phyloP scores from a whole-genome alignment of 2,113 vertebrate genomes.

The Oncorhynchus masou region DNA sequence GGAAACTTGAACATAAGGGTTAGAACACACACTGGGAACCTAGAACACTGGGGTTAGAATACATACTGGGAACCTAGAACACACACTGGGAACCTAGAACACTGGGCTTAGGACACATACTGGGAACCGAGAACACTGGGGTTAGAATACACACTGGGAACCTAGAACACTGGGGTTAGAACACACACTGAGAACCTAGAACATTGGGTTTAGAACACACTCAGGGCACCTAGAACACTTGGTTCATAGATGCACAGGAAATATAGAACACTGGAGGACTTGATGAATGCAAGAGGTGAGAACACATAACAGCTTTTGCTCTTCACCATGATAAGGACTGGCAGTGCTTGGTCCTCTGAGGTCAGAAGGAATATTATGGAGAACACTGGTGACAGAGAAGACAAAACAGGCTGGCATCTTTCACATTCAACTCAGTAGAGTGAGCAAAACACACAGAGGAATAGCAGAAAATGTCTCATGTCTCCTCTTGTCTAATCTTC shows the following conservation, averaged over 20 bases:
- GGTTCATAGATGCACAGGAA: background rate
- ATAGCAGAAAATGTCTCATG: too few species aligned
- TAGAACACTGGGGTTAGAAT: too few species aligned
- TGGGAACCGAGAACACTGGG: background rate
- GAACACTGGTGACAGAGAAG: too few species aligned
- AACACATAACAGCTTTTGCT: background rate
- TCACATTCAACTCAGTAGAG: too few species aligned
- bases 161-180: slow-evolving; percentile 67
- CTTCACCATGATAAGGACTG: too few species aligned
- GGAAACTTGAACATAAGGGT: background rate
- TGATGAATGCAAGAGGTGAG: background rate
- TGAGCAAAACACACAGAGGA: too few species aligned
- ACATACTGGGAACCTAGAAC: background rate
- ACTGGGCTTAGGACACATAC: background rate
- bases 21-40: background rate
- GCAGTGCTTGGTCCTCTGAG: too few species aligned
- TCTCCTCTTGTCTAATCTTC: too few species aligned
- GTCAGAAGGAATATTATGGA: too few species aligned
- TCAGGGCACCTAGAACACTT: background rate
- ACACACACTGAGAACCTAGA: background rate
- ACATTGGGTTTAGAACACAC: background rate
- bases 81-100: background rate
- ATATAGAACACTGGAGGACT: background rate
- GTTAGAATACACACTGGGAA: background rate
- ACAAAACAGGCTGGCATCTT: too few species aligned